A percentile compares a stretch with the other conserved stretches of the same genome.
Conservation (phyloP, 2,113 vertebrate genomes). For the Aphyosemion australe region DNA sequence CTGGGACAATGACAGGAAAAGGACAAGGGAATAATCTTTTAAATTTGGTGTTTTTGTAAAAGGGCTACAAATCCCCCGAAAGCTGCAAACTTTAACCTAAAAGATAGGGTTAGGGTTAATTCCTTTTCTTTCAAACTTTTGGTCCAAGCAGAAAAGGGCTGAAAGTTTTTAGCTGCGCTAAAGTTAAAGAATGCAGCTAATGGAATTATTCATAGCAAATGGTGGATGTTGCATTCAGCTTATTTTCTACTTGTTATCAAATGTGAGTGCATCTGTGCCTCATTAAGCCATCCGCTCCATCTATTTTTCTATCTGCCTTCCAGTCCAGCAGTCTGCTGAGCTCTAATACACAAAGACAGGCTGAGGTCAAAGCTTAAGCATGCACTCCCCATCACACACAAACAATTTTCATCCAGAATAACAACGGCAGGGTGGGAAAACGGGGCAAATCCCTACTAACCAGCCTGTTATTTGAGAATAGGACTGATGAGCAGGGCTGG, state of each 20-base stretch:
- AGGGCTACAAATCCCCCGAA: no score
- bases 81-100: no score
- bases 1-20: constrained; percentile 14
- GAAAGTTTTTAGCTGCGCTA: not conserved
- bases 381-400: constrained; percentile 20
- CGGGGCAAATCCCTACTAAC: constrained; percentile 4
- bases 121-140: no score
- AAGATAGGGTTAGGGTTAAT: no score
- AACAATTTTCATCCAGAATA: constrained; percentile 18
- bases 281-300: constrained; percentile 2
- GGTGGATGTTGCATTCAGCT: not conserved
- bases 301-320: constrained; percentile 15
- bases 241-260: not conserved
- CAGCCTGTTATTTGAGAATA: constrained; percentile 24
- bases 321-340: constrained; percentile 22
- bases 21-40: constrained; percentile 7
- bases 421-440: constrained; percentile 11
- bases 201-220: not conserved
- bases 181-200: not conserved
- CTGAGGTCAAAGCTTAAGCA: constrained; percentile 36
- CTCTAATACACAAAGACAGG: constrained; percentile 17
- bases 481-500: constrained; percentile 17
- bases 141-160: not conserved
- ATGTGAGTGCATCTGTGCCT: constrained; percentile 19
- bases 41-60: no score